Base-by-base conservation (phyloP, 2,888 invertebrate species). In the Dilophus febrilis region DNA sequence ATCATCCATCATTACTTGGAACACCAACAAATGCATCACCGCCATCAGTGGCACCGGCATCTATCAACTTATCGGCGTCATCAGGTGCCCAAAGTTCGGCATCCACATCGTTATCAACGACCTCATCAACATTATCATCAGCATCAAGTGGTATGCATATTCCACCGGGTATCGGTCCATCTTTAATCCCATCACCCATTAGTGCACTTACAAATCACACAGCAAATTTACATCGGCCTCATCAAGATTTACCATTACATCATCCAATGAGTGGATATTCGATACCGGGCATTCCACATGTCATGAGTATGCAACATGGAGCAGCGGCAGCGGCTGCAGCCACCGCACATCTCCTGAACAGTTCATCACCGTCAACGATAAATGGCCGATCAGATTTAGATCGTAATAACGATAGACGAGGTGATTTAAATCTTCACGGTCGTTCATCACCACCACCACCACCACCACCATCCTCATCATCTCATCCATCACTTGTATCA, bases 101-200 rank as follows among this genome's bases (percentile, higher is more conserved):
- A 28, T 28, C 36, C 17, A 28, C 36, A 36, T 36, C 36, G 17
- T 27, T 28, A 28, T 22, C 22, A 22, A 6, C 22, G 5, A 6
- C 22, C 4, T 22, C 22, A 22, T 22, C 22, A 22, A 6, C 22
- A 22, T 22, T 8, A 22, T 22, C 22, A 22, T 22, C 22, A 22
- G 4, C 22, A 22, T 22, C 22, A 22, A 22, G 5, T 6, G 5
- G 8, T 6, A 22, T 22, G 22, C 22, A 22, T 22, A 22, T 22
- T n/a, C n/a, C n/a, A n/a, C n/a, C n/a, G n/a, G 22, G 22, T 4
- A 22, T 6, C 22, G 22, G 17, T 33, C n/a, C 34, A 18, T 17
- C 34, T 38, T 47, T 54, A 32, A 66, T 71, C 35, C 69, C 68
- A 44, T 60, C 58, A 5, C 53, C 56, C 3, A 47, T 42, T 26